Evolutionary conservation across 2,888 invertebrate species (phyloP).

Genomic region (Epistrophe eligans): DNA sequence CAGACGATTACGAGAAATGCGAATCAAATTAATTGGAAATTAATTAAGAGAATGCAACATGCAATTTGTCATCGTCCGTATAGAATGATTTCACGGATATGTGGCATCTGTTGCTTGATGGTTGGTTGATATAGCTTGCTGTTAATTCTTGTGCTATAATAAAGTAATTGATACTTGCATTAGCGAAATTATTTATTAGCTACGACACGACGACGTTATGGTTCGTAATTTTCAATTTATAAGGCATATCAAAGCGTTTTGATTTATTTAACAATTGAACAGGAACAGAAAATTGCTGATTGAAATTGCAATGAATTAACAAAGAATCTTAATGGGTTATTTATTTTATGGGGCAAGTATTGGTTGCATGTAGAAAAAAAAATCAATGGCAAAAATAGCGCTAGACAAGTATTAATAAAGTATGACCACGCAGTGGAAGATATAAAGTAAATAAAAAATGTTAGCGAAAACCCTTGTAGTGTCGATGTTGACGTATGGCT

Average conservation of each 20-base stretch:
- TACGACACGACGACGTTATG: background rate
- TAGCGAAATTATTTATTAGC: slow-evolving; percentile 59
- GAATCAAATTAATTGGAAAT: slow-evolving; percentile 73
- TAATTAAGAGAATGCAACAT: slow-evolving; percentile 73
- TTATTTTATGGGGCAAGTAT: background rate
- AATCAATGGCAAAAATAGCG: too few relatives aligned
- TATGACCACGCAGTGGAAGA: too few relatives aligned
- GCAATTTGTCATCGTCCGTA: slow-evolving; percentile 70
- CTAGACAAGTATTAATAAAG: too few relatives aligned
- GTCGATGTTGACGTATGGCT: too few relatives aligned
- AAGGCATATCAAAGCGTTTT: background rate
- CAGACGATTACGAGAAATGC: slow-evolving; percentile 58
- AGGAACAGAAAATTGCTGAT: slow-evolving; percentile 3
- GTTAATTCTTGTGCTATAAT: slow-evolving; percentile 58
- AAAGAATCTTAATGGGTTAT: background rate
- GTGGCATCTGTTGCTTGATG: slow-evolving; percentile 60
- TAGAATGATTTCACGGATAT: slow-evolving; percentile 41
- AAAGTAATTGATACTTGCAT: slow-evolving; percentile 73
- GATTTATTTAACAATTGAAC: slow-evolving; percentile 9
- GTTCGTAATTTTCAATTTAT: background rate
- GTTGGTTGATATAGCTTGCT: slow-evolving; percentile 16
- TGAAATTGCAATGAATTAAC: slow-evolving; percentile 14
- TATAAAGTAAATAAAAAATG: too few relatives aligned
- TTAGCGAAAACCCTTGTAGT: too few relatives aligned
- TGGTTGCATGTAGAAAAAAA: background rate